phyloP scores from a whole-genome alignment of 2,113 vertebrate species.

The Cathartes aura region DNA sequence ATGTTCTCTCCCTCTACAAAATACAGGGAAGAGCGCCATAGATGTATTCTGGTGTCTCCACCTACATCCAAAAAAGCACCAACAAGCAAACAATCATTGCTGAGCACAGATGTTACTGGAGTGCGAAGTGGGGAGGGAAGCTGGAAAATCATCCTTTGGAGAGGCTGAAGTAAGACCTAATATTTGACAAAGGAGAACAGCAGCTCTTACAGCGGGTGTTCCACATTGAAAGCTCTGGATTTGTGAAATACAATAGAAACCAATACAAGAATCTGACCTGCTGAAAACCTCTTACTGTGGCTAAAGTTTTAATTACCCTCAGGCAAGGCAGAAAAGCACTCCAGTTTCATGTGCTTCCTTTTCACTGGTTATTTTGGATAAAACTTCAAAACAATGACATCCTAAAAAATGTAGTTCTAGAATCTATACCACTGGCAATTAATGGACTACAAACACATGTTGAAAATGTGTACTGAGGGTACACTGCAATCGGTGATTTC shows the following conservation, averaged over 20 bases:
- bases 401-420: slow-evolving; percentile 4
- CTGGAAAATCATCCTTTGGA: neutral
- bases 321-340: slow-evolving; percentile 15
- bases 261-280: neutral
- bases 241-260: neutral
- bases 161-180: neutral
- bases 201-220: neutral
- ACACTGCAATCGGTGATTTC: slow-evolving; percentile 29
- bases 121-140: neutral
- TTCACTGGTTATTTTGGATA: slow-evolving; percentile 49
- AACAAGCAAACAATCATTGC: neutral
- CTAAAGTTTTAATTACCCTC: slow-evolving; percentile 27
- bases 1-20: neutral
- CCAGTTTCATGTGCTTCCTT: slow-evolving; percentile 27
- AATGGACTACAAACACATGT: slow-evolving; percentile 43
- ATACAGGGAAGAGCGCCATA: neutral
- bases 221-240: neutral
- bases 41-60: neutral
- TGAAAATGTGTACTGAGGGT: slow-evolving; percentile 31
- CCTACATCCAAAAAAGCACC: neutral
- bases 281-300: slow-evolving; percentile 31
- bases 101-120: neutral
- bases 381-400: slow-evolving; percentile 43
- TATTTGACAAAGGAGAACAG: neutral
- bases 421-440: slow-evolving; percentile 38